These are phyloP conservation scores for Sialia sialis DNA, from an alignment of 2,113 vertebrate genomes.

Conservation along the genomic window DNA sequence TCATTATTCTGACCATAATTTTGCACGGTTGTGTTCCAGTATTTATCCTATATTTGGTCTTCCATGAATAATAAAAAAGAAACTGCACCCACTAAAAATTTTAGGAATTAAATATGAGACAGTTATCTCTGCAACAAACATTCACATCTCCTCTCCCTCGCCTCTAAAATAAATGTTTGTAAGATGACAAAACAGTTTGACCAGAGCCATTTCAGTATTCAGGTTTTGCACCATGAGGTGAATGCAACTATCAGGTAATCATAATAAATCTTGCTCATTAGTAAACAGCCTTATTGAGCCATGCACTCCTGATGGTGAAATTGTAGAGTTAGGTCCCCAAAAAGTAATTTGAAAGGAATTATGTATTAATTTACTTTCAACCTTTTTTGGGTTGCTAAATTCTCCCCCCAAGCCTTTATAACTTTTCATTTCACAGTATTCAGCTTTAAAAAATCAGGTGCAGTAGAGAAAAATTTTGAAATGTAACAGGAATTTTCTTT, in stretches of 20 bases:
- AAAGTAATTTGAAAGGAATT: background rate
- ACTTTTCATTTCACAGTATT: background rate
- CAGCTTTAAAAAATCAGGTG: background rate
- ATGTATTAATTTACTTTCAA: background rate
- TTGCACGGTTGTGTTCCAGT: background rate
- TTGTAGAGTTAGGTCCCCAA: background rate
- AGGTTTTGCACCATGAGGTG: background rate
- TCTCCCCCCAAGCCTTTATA: background rate
- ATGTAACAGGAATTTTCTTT: background rate
- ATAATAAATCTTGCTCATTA: background rate
- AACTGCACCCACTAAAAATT: background rate
- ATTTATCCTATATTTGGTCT: background rate
- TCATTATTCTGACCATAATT: background rate
- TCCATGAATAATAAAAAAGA: background rate
- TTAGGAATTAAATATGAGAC: background rate
- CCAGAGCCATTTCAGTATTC: background rate
- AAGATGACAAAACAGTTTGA: background rate
- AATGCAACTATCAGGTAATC: background rate
- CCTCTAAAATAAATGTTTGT: fast-evolving
- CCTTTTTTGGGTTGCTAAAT: background rate
- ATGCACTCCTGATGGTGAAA: background rate
- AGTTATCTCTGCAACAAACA: background rate
- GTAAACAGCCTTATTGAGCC: background rate
- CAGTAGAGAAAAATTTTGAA: background rate
- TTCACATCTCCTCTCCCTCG: background rate